Conservation (phyloP, 1,140 invertebrate species). For the Ephestia elutella region DNA sequence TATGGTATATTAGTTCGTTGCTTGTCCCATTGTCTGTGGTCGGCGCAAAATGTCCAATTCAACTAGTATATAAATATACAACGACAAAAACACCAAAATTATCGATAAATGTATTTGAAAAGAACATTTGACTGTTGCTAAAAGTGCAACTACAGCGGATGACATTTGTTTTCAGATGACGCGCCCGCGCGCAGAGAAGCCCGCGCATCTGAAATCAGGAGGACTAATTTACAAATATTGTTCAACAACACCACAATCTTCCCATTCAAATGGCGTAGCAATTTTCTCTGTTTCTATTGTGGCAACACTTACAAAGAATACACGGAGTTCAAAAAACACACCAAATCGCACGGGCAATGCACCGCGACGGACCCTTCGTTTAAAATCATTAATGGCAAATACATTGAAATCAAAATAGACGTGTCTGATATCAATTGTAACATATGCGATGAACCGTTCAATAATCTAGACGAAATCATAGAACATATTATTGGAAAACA, state of each 20-base stretch:
- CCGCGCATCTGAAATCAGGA: constrained; percentile 21
- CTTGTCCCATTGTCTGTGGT: too few relatives aligned
- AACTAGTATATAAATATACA: too few relatives aligned
- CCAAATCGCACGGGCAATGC: constrained; percentile 10
- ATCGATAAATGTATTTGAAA: too few relatives aligned
- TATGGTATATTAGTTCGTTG: too few relatives aligned
- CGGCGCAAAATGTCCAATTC: too few relatives aligned
- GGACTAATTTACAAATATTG: constrained; percentile 18
- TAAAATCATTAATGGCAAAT: background rate
- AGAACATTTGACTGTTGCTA: too few relatives aligned
- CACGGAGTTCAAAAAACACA: constrained; percentile 16
- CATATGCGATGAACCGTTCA: constrained; percentile 12
- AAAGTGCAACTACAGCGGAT: background rate
- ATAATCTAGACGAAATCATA: constrained; percentile 12
- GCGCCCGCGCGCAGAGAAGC: constrained; percentile 13
- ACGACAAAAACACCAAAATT: too few relatives aligned
- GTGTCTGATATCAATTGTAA: constrained; percentile 15
- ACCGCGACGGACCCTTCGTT: constrained; percentile 8
- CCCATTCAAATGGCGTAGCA: constrained; percentile 17
- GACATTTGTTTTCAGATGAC: constrained; percentile 58
- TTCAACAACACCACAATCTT: constrained; percentile 17
- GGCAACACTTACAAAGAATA: background rate
- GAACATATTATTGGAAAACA: constrained; percentile 15
- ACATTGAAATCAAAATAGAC: constrained; percentile 17
- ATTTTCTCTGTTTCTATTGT: constrained; percentile 18